Conservation (phyloP, 2,888 invertebrate species). For the Hipparchia sbordonii region DNA sequence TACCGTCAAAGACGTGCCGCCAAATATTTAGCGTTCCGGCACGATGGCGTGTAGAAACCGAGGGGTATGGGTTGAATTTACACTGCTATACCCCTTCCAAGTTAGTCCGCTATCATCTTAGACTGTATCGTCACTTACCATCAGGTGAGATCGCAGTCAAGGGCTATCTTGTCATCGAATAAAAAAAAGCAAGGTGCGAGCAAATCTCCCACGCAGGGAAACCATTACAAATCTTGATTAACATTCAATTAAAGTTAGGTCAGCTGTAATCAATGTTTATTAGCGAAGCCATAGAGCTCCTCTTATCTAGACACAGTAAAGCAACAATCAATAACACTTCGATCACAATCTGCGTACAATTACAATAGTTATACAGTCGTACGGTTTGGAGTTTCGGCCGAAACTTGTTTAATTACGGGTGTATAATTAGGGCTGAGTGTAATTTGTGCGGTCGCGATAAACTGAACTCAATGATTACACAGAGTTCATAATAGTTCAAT, state of each 20-base stretch:
- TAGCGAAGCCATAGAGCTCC: not conserved
- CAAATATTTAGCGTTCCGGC: too few species aligned
- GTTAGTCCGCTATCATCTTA: too few species aligned
- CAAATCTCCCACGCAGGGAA: too few species aligned
- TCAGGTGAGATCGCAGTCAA: too few species aligned
- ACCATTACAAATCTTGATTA: too few species aligned
- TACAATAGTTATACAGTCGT: not conserved
- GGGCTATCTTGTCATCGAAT: too few species aligned
- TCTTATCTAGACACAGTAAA: not conserved
- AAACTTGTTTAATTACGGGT: slow-evolving; percentile 33
- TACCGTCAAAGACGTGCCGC: too few species aligned
- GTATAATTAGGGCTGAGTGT: slow-evolving; percentile 30
- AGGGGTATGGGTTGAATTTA: too few species aligned
- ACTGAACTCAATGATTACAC: not conserved
- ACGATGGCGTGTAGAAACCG: too few species aligned
- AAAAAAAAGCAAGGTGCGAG: too few species aligned
- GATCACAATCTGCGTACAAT: slow-evolving; percentile 3
- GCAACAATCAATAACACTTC: not conserved
- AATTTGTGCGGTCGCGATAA: slow-evolving; percentile 32
- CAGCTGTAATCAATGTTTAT: not conserved
- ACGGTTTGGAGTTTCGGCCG: not conserved
- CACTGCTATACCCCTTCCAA: too few species aligned
- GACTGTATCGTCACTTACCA: too few species aligned
- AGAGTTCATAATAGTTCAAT: not conserved
- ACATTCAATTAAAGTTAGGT: not conserved